Percentiles rank a stretch among this genome's conserved stretches.
These are phyloP conservation scores for Apodemia zela DNA, from an alignment of 2,888 invertebrate genomes.

Conservation along the genomic window DNA sequence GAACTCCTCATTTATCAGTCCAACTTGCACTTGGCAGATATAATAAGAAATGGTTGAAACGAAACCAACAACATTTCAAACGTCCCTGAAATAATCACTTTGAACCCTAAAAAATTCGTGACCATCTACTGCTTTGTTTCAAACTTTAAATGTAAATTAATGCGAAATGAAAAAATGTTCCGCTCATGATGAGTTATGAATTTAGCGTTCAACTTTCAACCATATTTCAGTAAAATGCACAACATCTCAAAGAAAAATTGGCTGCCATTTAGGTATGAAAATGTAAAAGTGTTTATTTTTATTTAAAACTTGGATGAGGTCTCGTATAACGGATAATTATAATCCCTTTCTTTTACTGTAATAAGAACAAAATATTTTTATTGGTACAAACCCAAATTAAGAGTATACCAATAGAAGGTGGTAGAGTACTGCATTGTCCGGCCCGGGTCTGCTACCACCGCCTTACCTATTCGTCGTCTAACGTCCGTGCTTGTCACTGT, in stretches of 20 bases:
- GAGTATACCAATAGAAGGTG: no score
- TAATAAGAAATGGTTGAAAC: no score
- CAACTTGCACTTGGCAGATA: no score
- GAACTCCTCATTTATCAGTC: no score
- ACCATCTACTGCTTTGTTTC: neutral
- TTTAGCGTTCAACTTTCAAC: conserved; percentile 4
- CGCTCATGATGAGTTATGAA: conserved; percentile 8
- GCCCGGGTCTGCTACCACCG: no score
- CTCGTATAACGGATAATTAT: no score
- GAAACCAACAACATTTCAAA: neutral
- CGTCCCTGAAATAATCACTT: neutral
- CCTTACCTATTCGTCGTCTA: no score
- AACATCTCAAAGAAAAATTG: conserved; percentile 3
- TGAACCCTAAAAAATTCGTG: neutral
- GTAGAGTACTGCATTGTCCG: no score
- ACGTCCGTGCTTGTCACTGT: no score
- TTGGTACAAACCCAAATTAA: no score
- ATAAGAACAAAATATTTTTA: no score
- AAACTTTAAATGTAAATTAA: conserved; percentile 9
- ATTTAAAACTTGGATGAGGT: neutral
- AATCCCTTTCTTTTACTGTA: no score
- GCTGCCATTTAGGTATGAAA: conserved; percentile 1
- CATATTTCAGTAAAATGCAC: neutral
- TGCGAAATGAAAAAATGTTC: conserved; percentile 12
- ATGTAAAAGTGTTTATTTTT: neutral